Base-by-base conservation (phyloP, 2,888 invertebrate species). In the Caenorhabditis macrosperma region DNA sequence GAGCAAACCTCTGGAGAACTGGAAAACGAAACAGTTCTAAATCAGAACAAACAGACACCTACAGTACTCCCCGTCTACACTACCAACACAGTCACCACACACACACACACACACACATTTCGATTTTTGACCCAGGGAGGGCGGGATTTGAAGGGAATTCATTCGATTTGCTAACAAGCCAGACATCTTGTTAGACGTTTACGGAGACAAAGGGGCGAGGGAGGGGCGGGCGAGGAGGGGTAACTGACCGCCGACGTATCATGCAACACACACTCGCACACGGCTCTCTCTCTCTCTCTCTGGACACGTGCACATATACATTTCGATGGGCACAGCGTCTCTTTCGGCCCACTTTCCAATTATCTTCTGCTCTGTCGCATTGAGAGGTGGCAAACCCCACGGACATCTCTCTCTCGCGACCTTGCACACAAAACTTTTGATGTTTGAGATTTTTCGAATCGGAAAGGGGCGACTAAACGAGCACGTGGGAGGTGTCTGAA, bases 311-410 rank as follows among this genome's bases (percentile, higher is more conserved):
- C 41, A 20, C 71, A 61, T 71, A 71, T 71, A 61, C 61, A 71
- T 61, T 61, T 71, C 71, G 71, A 71, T 71, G 54, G 60, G 28
- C 55, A 26, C 54, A 28, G 54, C 46, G 24, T 44, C 35, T 38
- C 38, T 38, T 28, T n/a, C 28, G 48, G 4, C 30, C 61, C 71
- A 61, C 41, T 71, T 71, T 71, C 71, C 71, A 71, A 71, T 71
- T 71, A 71, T 71, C 61, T 71, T 71, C 71, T 71, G 71, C 71
- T 61, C 71, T 61, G 54, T 61, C 46, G 71, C 59, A 69, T 69
- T 46, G n/a, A n/a, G 68, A 67, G 57, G 38, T 52, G 28, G 26
- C 28, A 64, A 64, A 38, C 35, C 52, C 30, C 46, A 61, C 33
- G 20, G 38, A 52, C 64, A 24, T 38, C 35, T 22, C 52, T 48